Percentiles rank a stretch among this genome's conserved stretches.
These are phyloP conservation scores for Heliconius himera DNA, from an alignment of 1,140 invertebrate species.

Conservation along the genomic window DNA sequence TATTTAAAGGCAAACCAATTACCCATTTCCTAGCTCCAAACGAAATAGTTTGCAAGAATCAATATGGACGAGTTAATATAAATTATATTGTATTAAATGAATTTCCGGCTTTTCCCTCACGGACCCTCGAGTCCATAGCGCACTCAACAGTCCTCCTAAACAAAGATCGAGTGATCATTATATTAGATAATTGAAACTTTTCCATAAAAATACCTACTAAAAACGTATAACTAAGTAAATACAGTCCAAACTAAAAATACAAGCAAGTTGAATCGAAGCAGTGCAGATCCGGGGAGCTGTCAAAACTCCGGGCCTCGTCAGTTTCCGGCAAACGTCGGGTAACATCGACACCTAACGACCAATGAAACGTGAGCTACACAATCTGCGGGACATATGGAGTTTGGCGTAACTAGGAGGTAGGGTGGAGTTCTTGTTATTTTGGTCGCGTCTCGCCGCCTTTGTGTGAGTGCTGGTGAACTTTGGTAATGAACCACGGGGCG, in stretches of 20 bases:
- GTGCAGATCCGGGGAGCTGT: constrained; percentile 67
- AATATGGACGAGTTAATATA: neutral
- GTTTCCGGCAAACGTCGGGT: constrained; percentile 58
- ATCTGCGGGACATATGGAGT: constrained; percentile 14
- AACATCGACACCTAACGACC: constrained; percentile 54
- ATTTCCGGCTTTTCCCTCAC: neutral
- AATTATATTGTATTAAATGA: neutral
- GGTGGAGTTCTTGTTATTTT: constrained; percentile 44
- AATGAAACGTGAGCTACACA: constrained; percentile 49
- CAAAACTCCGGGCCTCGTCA: constrained; percentile 62
- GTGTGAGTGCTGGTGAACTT: constrained; percentile 76
- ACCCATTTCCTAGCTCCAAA: neutral
- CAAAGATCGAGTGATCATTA: constrained; percentile 22
- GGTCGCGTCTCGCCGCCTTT: constrained; percentile 19
- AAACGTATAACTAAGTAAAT: constrained; percentile 12
- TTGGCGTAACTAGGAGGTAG: constrained; percentile 27
- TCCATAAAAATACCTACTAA: neutral
- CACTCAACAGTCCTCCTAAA: constrained; percentile 11
- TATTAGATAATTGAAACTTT: constrained; percentile 12
- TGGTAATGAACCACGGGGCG: constrained; percentile 77
- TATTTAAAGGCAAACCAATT: neutral
- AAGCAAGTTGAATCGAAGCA: neutral
- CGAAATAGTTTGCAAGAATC: neutral
- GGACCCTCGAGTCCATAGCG: neutral
- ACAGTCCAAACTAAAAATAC: constrained; percentile 21